A percentile compares a stretch with the other conserved stretches of the same genome.
Conservation (phyloP, 2,888 invertebrate genomes). For the Mactromeris polynyma region DNA sequence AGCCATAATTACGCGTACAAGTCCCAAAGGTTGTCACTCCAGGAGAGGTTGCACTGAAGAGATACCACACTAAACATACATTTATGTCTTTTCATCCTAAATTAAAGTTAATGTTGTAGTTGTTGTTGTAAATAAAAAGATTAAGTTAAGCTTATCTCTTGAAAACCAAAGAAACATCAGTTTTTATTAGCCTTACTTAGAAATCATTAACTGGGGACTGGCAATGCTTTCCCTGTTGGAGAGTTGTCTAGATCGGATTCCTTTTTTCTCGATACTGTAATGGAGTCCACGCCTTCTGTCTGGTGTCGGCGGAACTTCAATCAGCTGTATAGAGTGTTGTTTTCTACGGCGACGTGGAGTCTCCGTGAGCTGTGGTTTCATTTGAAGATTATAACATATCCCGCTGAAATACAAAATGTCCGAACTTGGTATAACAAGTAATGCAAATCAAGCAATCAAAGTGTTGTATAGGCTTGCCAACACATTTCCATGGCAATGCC, state of each 20-base stretch:
- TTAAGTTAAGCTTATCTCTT: no score
- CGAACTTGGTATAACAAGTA: not conserved
- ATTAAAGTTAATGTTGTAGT: no score
- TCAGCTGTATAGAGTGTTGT: conserved; percentile 94
- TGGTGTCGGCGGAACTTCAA: conserved; percentile 92
- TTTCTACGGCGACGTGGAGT: conserved; percentile 86
- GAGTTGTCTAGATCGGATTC: conserved; percentile 12
- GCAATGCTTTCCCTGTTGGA: conserved; percentile 22
- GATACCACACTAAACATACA: no score
- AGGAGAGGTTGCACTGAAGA: no score
- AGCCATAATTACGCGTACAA: no score
- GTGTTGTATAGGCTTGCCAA: not conserved
- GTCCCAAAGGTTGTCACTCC: no score
- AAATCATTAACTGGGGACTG: conserved; percentile 76
- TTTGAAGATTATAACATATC: conserved; percentile 92
- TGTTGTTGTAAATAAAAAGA: no score
- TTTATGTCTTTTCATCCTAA: no score
- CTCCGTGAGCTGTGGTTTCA: conserved; percentile 90
- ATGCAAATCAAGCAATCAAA: not conserved
- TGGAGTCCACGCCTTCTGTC: conserved; percentile 90
- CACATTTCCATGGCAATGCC: not conserved
- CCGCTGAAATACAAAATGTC: conserved; percentile 89
- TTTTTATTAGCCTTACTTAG: conserved; percentile 72
- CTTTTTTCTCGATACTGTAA: conserved; percentile 89
- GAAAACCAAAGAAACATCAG: no score